Conservation (phyloP, 2,113 vertebrate species). For the Pituophis catenifer region DNA sequence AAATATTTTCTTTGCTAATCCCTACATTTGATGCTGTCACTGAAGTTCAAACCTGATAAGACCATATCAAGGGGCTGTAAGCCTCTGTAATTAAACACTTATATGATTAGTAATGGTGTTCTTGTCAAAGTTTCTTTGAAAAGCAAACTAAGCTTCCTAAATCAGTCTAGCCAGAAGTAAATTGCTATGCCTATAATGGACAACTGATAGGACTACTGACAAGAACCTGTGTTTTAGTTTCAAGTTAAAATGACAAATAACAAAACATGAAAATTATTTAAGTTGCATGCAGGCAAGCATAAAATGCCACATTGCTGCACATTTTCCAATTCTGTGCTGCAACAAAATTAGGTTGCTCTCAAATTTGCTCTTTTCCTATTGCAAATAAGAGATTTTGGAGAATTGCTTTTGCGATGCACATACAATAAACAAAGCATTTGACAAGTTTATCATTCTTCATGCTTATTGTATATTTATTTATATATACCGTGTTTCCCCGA, state of each 20-base stretch:
- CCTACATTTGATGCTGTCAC: slow-evolving; percentile 53
- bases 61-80: slow-evolving; percentile 48
- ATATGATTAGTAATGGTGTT: slow-evolving; percentile 60
- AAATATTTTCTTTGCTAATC: slow-evolving; percentile 52
- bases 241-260: not conserved
- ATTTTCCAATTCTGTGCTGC: not conserved
- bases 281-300: not conserved
- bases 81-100: slow-evolving; percentile 58
- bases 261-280: not conserved
- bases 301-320: not conserved
- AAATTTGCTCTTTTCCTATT: not conserved
- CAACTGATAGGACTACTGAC: slow-evolving; percentile 12
- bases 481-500: no score
- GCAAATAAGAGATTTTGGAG: not conserved
- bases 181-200: slow-evolving; percentile 44
- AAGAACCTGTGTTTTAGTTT: not conserved
- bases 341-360: not conserved
- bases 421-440: not conserved
- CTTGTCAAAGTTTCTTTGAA: slow-evolving; percentile 47
- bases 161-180: slow-evolving; percentile 25
- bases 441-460: not conserved
- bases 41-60: slow-evolving; percentile 64
- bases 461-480: not conserved
- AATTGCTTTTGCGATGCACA: not conserved
- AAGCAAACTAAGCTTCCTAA: slow-evolving; percentile 43